Base-by-base conservation (phyloP, 2,888 invertebrate species). In the Melinopterus prodromus region DNA sequence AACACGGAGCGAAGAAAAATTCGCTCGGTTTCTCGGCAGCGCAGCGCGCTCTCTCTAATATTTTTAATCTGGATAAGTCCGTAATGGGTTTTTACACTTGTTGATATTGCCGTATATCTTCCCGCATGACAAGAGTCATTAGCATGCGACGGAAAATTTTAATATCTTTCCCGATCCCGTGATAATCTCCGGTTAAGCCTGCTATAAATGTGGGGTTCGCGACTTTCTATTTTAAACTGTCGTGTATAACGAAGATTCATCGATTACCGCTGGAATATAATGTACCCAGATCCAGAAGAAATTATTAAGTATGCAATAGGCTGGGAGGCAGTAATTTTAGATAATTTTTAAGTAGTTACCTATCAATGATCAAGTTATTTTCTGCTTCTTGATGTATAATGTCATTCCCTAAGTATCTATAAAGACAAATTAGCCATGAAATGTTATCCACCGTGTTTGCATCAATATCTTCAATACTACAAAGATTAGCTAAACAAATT, bases 51-150 rank as follows among this genome's bases (percentile, higher is more conserved):
- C 26, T 26, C 53, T 53, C 5, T 53, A 53, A 53, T 53, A 53
- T 53, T 53, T 53, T 53, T 53, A 53, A 53, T 53, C 53, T 53
- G 53, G 53, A 53, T 53, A 53, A 53, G 53, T 1, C 53, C 74
- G n/a, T 74, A 74, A 74, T 74, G 74, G 74, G 74, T 26, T 74
- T 74, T 74, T 74, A 37, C 37, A 74, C 74, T 74, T 74, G 74
- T 74, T 74, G 74, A 74, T 74, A 74, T 53, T 53, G 53, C 53
- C 53, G 53, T 53, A 53, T 53, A 53, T 53, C 53, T 53, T 53
- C 53, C 53, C 53, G 9, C 53, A 12, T 53, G 53, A 53, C 53
- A 53, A 53, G 53, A 53, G 53, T 53, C 53, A 53, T 53, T 53
- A 53, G 53, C 53, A 53, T 53, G 53, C 53, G 53, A 53, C 53